A percentile compares a stretch with the other conserved stretches of the same genome.
These are phyloP conservation scores for Whitmania pigra DNA, from an alignment of 1,140 invertebrate species.

Conservation along the genomic window DNA sequence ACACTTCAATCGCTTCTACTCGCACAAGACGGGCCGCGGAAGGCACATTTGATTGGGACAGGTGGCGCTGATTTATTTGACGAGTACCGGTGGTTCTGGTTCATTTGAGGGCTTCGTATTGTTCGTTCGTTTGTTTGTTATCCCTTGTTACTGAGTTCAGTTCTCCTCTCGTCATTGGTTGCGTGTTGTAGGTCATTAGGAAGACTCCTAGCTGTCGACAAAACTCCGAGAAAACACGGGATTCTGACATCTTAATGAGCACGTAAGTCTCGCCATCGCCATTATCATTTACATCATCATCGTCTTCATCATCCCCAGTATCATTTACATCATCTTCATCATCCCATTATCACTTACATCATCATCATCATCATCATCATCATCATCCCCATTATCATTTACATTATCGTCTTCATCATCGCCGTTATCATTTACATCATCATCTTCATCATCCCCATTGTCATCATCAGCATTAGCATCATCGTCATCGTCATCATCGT, in stretches of 20 bases:
- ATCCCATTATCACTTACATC: neutral
- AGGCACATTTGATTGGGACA: constrained; percentile 27
- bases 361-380: neutral
- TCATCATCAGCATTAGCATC: neutral
- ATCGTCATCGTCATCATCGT: neutral
- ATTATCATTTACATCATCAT: neutral
- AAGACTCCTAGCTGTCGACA: too few species aligned
- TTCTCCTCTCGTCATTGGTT: too few species aligned
- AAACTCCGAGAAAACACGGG: too few species aligned
- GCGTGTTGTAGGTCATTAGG: too few species aligned
- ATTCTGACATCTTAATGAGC: too few species aligned
- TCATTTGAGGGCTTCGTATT: neutral
- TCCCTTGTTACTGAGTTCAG: too few species aligned
- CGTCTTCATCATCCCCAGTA: neutral
- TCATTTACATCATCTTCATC: neutral
- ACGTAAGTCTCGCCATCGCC: too few species aligned
- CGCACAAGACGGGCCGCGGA: constrained; percentile 38
- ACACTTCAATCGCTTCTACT: constrained; percentile 98
- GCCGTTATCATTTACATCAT: neutral
- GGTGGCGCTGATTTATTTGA: neutral
- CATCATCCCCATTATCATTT: neutral
- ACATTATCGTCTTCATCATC: neutral
- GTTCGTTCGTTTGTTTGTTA: too few species aligned
- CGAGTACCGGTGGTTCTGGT: neutral
- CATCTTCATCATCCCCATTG: neutral